A percentile compares a stretch with the other conserved stretches of the same genome.
Conservation (phyloP, 2,888 invertebrate genomes). For the Asteroscopus sphinx region DNA sequence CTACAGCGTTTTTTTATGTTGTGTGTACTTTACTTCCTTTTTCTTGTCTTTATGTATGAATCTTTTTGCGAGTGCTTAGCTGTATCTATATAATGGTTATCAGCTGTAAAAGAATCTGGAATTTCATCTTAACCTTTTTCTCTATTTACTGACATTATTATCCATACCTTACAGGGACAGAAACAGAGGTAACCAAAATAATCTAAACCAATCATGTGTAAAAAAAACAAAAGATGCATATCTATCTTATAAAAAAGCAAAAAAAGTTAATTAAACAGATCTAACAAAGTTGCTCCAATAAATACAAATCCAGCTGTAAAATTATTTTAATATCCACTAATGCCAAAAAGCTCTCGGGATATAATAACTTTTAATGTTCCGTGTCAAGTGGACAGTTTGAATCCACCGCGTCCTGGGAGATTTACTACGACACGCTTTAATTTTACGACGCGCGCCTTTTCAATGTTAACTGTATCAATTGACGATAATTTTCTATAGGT, state of each 20-base stretch:
- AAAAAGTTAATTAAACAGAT: slow-evolving; percentile 8
- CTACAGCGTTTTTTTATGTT: neutral
- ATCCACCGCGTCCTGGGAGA: slow-evolving; percentile 80
- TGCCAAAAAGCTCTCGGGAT: slow-evolving; percentile 73
- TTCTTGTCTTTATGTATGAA: too few relatives aligned
- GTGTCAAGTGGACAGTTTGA: slow-evolving; percentile 83
- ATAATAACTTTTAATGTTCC: slow-evolving; percentile 82
- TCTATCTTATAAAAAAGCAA: slow-evolving; percentile 6
- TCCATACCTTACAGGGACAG: too few relatives aligned
- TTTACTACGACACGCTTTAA: slow-evolving; percentile 86
- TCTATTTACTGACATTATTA: too few relatives aligned
- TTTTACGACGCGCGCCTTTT: slow-evolving; percentile 75
- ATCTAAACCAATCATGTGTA: neutral
- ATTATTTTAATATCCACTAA: slow-evolving; percentile 73
- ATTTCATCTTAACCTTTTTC: too few relatives aligned
- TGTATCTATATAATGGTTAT: too few relatives aligned
- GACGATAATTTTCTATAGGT: slow-evolving; percentile 71
- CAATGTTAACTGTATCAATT: slow-evolving; percentile 70
- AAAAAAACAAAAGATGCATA: too few relatives aligned
- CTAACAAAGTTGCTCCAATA: slow-evolving; percentile 31
- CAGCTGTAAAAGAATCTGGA: too few relatives aligned
- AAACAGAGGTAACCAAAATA: too few relatives aligned
- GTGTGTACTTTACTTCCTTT: too few relatives aligned
- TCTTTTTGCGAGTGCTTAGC: too few relatives aligned
- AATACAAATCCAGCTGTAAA: slow-evolving; percentile 61